Percentiles rank a stretch among this genome's conserved stretches.
These are phyloP conservation scores for Vimba vimba DNA, from an alignment of 2,113 vertebrate genomes.

Conservation along the genomic window DNA sequence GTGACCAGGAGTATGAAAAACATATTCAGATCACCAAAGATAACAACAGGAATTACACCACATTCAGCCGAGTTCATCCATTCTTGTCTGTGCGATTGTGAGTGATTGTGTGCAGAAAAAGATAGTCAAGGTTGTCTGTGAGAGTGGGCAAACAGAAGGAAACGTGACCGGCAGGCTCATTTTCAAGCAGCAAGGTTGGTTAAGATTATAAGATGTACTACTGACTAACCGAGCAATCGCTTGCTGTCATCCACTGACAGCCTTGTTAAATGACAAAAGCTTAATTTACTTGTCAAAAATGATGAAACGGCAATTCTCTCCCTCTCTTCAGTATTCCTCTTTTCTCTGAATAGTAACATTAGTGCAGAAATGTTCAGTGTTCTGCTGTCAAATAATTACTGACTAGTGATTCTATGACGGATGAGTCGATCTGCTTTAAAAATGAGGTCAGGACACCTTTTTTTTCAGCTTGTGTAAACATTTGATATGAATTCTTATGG, in stretches of 20 bases:
- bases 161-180: slow-evolving; percentile 28
- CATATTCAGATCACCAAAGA: slow-evolving; percentile 15
- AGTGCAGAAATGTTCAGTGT: slow-evolving; percentile 5
- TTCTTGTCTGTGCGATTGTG: slow-evolving; percentile 11
- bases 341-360: not conserved
- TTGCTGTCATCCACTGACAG: not conserved
- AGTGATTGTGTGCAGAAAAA: not conserved
- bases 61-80: not conserved
- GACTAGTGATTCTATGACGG: not conserved
- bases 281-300: slow-evolving; percentile 40
- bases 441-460: not conserved
- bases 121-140: slow-evolving; percentile 40
- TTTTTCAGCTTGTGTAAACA: not conserved
- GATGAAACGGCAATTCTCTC: not conserved
- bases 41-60: not conserved
- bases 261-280: slow-evolving; percentile 33
- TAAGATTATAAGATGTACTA: slow-evolving; percentile 27
- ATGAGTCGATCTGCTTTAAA: slow-evolving; percentile 2
- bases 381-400: not conserved
- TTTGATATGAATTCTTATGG: not conserved
- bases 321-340: not conserved
- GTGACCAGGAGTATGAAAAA: not conserved
- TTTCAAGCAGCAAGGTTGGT: slow-evolving; percentile 27
- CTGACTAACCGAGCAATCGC: slow-evolving; percentile 23
- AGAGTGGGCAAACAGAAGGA: slow-evolving; percentile 9